Percentiles rank a stretch among this genome's conserved stretches.
These are phyloP conservation scores for Cerceris ruficornis DNA, from an alignment of 2,888 invertebrate species.

Conservation along the genomic window DNA sequence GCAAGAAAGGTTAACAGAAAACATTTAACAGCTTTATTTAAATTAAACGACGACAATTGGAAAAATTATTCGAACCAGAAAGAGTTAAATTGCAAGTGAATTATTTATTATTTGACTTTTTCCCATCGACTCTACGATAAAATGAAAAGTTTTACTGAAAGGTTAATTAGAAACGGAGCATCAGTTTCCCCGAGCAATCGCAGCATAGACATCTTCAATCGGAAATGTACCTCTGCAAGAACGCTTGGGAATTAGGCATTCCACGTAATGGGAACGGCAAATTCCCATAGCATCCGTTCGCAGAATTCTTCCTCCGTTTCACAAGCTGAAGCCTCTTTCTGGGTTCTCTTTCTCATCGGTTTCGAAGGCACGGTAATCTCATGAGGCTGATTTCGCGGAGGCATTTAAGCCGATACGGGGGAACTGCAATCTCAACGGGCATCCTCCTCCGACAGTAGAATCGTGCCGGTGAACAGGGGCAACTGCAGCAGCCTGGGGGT, in stretches of 20 bases:
- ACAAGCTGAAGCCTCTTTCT: background rate
- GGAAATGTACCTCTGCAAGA: background rate
- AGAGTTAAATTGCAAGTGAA: too few relatives aligned
- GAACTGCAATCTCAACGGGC: conserved; percentile 36
- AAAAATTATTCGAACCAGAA: too few relatives aligned
- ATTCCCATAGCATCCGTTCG: background rate
- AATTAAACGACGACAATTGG: too few relatives aligned
- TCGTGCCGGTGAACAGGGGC: conserved; percentile 19
- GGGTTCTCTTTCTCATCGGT: conserved; percentile 24
- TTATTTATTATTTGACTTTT: too few relatives aligned
- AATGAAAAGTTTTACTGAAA: too few relatives aligned
- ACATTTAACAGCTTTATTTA: too few relatives aligned
- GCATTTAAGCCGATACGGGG: conserved; percentile 25
- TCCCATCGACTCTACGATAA: too few relatives aligned
- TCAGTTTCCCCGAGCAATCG: background rate
- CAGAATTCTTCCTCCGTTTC: background rate
- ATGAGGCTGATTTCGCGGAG: conserved; percentile 25
- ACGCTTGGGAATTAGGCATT: background rate
- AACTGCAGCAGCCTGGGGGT: conserved; percentile 13
- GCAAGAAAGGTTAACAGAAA: too few relatives aligned
- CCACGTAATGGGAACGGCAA: background rate
- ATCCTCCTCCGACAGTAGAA: conserved; percentile 26
- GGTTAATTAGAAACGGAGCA: too few relatives aligned
- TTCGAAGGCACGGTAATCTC: conserved; percentile 26
- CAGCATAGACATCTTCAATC: conserved; percentile 2